Percentiles rank a stretch among this genome's conserved stretches.
Conservation (phyloP, 2,797 vertebrate genomes). For the Apogon talboti region DNA sequence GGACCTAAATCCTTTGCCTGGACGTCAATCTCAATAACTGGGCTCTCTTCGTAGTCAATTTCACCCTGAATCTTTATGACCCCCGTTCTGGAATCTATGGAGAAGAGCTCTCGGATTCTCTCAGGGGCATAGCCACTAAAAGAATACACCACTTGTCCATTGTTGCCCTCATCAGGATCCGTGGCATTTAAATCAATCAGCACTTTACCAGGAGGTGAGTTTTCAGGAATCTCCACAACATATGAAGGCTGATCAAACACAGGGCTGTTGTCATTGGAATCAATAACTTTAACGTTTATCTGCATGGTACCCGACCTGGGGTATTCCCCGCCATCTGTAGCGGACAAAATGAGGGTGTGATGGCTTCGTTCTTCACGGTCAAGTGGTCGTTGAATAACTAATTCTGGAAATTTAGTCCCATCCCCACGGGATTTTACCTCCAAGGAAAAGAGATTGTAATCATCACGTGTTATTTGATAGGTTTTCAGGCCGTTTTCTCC, state of each 20-base stretch:
- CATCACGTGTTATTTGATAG: conserved; percentile 96
- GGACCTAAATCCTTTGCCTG: conserved; percentile 97
- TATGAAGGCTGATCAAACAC: conserved; percentile 95
- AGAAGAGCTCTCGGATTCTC: conserved; percentile 94
- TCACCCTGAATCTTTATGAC: conserved; percentile 96
- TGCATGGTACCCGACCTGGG: conserved; percentile 94
- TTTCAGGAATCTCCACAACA: conserved; percentile 95
- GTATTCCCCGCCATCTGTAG: conserved; percentile 95
- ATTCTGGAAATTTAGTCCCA: conserved; percentile 96
- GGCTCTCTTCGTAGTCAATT: conserved; percentile 97
- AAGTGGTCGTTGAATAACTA: conserved; percentile 95
- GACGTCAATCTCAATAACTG: conserved; percentile 95
- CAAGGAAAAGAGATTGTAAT: conserved; percentile 96
- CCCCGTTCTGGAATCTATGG: conserved; percentile 95
- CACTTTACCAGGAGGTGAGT: conserved; percentile 91
- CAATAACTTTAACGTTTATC: conserved; percentile 97
- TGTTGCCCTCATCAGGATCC: conserved; percentile 96
- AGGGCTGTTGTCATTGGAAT: conserved; percentile 99
- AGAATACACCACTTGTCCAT: conserved; percentile 96
- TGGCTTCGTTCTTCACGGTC: conserved; percentile 97
- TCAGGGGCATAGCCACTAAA: conserved; percentile 96
- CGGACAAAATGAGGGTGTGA: conserved; percentile 95
- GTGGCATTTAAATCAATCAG: conserved; percentile 97
- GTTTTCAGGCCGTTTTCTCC: conserved; percentile 96
- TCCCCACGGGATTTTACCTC: conserved; percentile 98